These are phyloP conservation scores for Ormia ochracea DNA, from an alignment of 2,888 invertebrate species.

Conservation along the genomic window DNA sequence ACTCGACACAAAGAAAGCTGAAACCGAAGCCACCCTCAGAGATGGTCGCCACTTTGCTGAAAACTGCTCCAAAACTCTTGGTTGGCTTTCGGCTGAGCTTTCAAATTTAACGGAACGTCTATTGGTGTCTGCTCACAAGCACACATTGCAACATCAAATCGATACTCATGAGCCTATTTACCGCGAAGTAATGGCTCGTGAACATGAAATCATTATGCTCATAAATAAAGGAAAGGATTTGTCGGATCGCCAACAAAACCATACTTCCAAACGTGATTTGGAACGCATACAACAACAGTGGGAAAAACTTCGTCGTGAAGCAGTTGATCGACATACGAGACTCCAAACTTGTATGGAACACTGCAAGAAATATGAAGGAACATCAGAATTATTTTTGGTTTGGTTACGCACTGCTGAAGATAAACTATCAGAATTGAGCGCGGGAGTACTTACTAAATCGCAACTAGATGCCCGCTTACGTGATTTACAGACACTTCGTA, in stretches of 20 bases:
- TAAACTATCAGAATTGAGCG: slow-evolving; percentile 86
- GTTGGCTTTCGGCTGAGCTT: slow-evolving; percentile 91
- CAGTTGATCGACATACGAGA: slow-evolving; percentile 89
- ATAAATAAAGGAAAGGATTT: slow-evolving; percentile 92
- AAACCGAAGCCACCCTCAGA: slow-evolving; percentile 89
- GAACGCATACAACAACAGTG: slow-evolving; percentile 93
- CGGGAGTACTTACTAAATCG: slow-evolving; percentile 88
- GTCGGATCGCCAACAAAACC: slow-evolving; percentile 78
- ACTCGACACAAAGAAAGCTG: slow-evolving; percentile 91
- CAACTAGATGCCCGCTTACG: slow-evolving; percentile 92
- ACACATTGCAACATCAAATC: slow-evolving; percentile 89
- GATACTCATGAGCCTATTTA: slow-evolving; percentile 93
- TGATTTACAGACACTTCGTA: slow-evolving; percentile 91
- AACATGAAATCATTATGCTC: slow-evolving; percentile 95
- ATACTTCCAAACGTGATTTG: slow-evolving; percentile 85
- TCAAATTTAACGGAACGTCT: slow-evolving; percentile 86
- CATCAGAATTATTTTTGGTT: slow-evolving; percentile 89
- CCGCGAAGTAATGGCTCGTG: slow-evolving; percentile 89
- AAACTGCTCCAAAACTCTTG: slow-evolving; percentile 90
- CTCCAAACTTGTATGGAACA: slow-evolving; percentile 94
- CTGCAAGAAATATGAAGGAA: slow-evolving; percentile 91
- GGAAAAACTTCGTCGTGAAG: slow-evolving; percentile 93
- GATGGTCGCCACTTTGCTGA: slow-evolving; percentile 94
- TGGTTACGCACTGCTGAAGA: slow-evolving; percentile 94
- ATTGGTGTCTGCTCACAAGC: slow-evolving; percentile 90